These are phyloP conservation scores for Xestia rhomboidea DNA, from an alignment of 2,888 invertebrate genomes.

Conservation along the genomic window DNA sequence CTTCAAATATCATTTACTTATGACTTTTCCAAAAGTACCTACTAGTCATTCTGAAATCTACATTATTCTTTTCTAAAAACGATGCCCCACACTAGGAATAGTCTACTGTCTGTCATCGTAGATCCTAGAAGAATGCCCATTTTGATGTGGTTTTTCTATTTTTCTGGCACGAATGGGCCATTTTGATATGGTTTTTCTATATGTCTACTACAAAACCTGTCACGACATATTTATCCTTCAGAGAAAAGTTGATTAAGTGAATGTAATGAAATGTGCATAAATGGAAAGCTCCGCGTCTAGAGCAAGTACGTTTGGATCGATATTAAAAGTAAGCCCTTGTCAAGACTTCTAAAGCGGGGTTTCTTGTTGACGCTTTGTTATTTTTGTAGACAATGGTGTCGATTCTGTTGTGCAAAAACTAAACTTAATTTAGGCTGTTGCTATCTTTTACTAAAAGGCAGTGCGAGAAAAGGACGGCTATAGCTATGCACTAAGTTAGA, in stretches of 20 bases:
- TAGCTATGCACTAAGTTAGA: no score
- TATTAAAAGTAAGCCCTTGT: neutral
- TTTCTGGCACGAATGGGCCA: no score
- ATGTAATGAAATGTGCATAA: neutral
- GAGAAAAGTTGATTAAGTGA: neutral
- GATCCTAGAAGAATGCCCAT: no score
- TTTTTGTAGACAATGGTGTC: no score
- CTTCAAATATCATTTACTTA: neutral
- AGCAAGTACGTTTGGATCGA: neutral
- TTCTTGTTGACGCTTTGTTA: constrained; percentile 2
- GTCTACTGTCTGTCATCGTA: neutral
- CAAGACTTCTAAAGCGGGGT: neutral
- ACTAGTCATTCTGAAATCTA: neutral
- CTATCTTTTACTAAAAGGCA: no score
- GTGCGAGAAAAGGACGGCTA: no score
- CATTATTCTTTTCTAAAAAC: neutral
- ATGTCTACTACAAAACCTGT: no score
- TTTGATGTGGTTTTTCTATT: no score
- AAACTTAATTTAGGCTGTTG: no score
- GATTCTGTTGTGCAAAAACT: no score
- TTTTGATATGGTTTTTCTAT: no score
- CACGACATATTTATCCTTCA: no score
- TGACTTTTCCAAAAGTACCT: neutral
- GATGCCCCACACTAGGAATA: neutral
- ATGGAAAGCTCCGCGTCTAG: neutral